These are phyloP conservation scores for Drosophila rubida DNA, from an alignment of 2,888 invertebrate genomes.

Conservation along the genomic window DNA sequence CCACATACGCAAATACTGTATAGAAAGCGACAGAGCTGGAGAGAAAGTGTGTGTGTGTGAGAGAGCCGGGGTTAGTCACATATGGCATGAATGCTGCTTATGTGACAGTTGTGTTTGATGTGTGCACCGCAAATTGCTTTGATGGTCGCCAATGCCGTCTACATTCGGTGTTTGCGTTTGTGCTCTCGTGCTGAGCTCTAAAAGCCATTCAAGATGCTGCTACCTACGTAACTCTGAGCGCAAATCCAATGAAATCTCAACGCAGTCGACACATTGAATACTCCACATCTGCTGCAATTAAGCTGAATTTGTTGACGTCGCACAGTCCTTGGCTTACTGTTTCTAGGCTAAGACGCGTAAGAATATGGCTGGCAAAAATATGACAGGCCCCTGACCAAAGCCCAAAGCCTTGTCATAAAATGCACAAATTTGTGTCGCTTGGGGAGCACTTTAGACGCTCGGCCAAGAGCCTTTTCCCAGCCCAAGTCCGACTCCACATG, in stretches of 20 bases:
- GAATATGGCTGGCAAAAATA: slow-evolving; percentile 3
- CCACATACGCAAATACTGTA: slow-evolving; percentile 11
- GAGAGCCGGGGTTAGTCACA: neutral
- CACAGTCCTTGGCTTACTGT: neutral
- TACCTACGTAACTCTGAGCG: neutral
- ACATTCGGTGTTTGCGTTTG: slow-evolving; percentile 21
- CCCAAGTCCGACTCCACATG: slow-evolving; percentile 21
- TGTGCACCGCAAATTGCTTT: slow-evolving; percentile 54
- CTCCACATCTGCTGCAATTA: neutral
- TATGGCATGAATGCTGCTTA: slow-evolving; percentile 22
- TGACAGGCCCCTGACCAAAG: slow-evolving; percentile 4
- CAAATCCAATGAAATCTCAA: slow-evolving; percentile 5
- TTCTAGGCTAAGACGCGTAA: neutral
- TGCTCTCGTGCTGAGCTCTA: slow-evolving; percentile 3
- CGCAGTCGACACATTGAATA: neutral
- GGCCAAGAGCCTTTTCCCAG: slow-evolving; percentile 24
- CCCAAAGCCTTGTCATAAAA: slow-evolving; percentile 62
- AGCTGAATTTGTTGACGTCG: slow-evolving; percentile 4
- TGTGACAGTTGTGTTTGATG: slow-evolving; percentile 62
- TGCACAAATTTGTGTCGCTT: slow-evolving; percentile 67
- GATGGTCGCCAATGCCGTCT: slow-evolving; percentile 41
- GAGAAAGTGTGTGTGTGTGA: neutral
- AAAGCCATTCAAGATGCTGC: slow-evolving; percentile 10
- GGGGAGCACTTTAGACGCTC: slow-evolving; percentile 62
- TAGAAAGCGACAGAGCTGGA: neutral